Evolutionary conservation across 2,797 vertebrate species (phyloP).

Genomic region (Chelon labrosus): DNA sequence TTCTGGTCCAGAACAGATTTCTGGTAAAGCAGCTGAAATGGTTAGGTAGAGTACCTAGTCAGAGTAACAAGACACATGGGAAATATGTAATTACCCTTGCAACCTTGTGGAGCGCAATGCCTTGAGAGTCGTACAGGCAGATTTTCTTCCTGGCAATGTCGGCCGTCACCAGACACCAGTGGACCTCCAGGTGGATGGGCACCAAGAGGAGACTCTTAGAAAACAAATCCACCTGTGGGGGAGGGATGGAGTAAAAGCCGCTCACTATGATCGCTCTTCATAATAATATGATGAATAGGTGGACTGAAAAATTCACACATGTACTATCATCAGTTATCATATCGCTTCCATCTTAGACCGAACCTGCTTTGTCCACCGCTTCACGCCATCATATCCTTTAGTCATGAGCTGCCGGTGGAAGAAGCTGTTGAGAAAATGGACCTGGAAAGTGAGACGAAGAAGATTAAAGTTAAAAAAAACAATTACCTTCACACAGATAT

Average conservation of each 20-base stretch:
- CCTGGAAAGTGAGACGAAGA: constrained; percentile 77
- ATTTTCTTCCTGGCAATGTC: constrained; percentile 91
- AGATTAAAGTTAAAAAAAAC: not conserved
- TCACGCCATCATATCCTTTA: constrained; percentile 98
- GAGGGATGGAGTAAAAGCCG: not conserved
- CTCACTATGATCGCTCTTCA: too few relatives aligned
- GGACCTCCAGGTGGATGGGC: constrained; percentile 97
- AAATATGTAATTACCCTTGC: constrained; percentile 68
- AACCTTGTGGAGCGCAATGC: constrained; percentile 92
- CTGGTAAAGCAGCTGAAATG: too few relatives aligned
- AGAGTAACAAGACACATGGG: too few relatives aligned
- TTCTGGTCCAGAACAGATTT: too few relatives aligned
- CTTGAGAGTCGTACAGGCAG: constrained; percentile 96
- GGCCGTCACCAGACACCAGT: constrained; percentile 97
- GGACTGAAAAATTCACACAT: not conserved
- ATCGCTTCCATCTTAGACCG: not conserved
- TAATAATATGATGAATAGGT: too few relatives aligned
- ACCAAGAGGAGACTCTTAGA: constrained; percentile 94
- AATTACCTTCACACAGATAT: not conserved
- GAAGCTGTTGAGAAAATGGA: constrained; percentile 99
- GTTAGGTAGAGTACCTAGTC: too few relatives aligned
- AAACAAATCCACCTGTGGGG: constrained; percentile 93
- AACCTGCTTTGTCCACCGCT: constrained; percentile 98
- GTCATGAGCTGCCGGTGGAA: constrained; percentile 98
- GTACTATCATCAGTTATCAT: not conserved